Percentiles rank a stretch among this genome's conserved stretches.
Evolutionary conservation across 2,113 vertebrate genomes (phyloP).

Genomic region (Ginglymostoma cirratum): DNA sequence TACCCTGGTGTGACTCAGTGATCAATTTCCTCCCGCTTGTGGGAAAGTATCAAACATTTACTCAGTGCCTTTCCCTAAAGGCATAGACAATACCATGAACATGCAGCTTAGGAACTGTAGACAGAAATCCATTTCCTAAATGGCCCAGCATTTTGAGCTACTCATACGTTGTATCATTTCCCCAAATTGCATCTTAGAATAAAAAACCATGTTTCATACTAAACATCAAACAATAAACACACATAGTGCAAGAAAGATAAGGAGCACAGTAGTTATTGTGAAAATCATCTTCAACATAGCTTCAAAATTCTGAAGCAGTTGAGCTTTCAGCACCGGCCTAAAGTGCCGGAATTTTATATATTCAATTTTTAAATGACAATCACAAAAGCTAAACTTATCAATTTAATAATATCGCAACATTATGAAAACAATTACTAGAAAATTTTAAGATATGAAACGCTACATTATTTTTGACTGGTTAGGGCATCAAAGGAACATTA

Average conservation of each 20-base stretch:
- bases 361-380: not conserved
- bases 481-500: not conserved
- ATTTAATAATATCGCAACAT: not conserved
- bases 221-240: not conserved
- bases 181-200: not conserved
- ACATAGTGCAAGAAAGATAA: not conserved
- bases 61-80: not conserved
- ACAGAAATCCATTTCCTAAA: not conserved
- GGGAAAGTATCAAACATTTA: conserved; percentile 24
- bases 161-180: not conserved
- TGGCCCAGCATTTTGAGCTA: not conserved
- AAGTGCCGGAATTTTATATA: not conserved
- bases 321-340: not conserved
- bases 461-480: not conserved
- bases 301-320: not conserved
- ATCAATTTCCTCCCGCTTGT: not conserved
- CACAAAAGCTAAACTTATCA: not conserved
- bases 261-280: not conserved
- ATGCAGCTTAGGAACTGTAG: not conserved
- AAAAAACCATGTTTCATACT: not conserved
- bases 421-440: not conserved
- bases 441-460: not conserved
- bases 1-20: not conserved
- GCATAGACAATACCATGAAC: not conserved
- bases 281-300: not conserved